These are phyloP conservation scores for Ia io DNA, from an alignment of 2,113 vertebrate genomes.

Conservation along the genomic window DNA sequence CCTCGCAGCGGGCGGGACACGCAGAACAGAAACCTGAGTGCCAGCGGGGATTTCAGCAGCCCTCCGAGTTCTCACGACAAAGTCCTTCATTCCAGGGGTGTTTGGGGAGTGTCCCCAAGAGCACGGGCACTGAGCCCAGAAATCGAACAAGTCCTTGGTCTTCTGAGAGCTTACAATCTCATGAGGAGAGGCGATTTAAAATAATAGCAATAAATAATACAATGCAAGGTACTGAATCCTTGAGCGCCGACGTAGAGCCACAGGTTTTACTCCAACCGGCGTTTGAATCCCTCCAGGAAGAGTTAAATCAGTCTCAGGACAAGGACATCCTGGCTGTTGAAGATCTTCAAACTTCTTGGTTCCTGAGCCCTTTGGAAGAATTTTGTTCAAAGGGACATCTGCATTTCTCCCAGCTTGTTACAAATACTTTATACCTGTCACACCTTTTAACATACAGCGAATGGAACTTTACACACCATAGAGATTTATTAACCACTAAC, in stretches of 20 bases:
- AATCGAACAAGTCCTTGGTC: neutral
- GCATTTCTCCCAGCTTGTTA: neutral
- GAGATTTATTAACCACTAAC: neutral
- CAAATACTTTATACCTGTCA: neutral
- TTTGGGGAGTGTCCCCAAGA: neutral
- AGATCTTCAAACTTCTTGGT: neutral
- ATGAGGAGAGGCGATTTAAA: neutral
- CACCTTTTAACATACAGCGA: neutral
- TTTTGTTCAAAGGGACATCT: neutral
- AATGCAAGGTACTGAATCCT: neutral
- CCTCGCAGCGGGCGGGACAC: neutral
- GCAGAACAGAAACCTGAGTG: neutral
- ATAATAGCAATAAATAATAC: neutral
- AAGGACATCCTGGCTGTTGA: neutral
- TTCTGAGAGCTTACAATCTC: neutral
- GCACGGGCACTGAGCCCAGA: neutral
- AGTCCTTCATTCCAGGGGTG: neutral
- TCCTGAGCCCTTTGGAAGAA: neutral
- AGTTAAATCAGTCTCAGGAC: neutral
- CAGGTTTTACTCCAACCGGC: neutral
- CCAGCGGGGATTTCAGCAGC: neutral
- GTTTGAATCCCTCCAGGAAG: neutral
- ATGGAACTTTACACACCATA: neutral
- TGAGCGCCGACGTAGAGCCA: neutral
- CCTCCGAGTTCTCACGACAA: neutral